Base-by-base conservation (phyloP, 1,140 invertebrate genomes). In the Drosophila gunungcola region DNA sequence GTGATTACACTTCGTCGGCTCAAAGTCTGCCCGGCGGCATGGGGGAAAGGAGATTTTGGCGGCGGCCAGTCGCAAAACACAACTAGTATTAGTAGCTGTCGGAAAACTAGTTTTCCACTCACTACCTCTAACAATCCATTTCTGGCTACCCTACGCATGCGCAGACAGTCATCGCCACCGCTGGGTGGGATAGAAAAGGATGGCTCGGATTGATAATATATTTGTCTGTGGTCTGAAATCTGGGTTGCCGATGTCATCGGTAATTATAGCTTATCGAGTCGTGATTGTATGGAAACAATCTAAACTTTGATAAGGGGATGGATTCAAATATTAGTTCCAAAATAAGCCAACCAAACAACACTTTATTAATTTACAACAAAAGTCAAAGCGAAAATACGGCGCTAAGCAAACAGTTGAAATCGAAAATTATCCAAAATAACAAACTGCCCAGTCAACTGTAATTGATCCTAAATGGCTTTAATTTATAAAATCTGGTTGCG, bases 141-240 rank as follows among this genome's bases (percentile, higher is more conserved):
- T 86, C 52, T 73, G 82, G 25, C 62, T 65, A 86, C 58, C 78
- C 68, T 81, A 81, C 68, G 82, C 81, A 84, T 51, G 58, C 55
- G 60, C 80, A 73, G 67, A 76, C 73, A 69, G 49, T 25, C 61
- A 45, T 62, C 56, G 42, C 13, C 41, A 60, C 32, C n/a, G 42
- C 54, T 70, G 46, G 54, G 32, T 69, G 65, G 65, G 16, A 45
- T 51, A 7, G n/a, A n/a, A n/a, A n/a, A n/a, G 53, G 45, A 36
- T 73, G 38, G 21, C 64, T 36, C 27, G 16, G 52, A 48, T 42
- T 48, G 64, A 52, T 58, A 76, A 76, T 67, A 46, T 76, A 75
- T 75, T 75, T 58, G 53, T 67, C 73, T 76, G 73, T 36, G 12
- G 10, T 43, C 29, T 36, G 25, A 49, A 76, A 76, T 75, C 73